phyloP scores from a whole-genome alignment of 64 coral and sea anemone species.

The Exaiptasia diaphana region DNA sequence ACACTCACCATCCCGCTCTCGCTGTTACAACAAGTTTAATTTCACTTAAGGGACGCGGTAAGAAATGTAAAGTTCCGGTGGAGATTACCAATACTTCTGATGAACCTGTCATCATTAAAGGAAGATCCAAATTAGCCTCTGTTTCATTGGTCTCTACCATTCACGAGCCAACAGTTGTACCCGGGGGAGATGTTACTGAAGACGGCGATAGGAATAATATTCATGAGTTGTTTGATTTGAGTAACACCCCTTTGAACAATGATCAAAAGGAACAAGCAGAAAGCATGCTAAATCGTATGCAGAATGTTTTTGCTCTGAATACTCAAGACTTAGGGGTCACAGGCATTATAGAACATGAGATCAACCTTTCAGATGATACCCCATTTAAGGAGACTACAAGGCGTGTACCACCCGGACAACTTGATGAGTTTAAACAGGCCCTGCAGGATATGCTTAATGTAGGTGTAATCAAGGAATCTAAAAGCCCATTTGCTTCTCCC shows the following conservation, averaged over 20 bases:
- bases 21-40: slow-evolving; percentile 17
- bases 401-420: slow-evolving; percentile 36
- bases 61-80: slow-evolving; percentile 11
- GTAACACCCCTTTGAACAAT: slow-evolving; percentile 21
- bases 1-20: not conserved
- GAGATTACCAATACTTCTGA: slow-evolving; percentile 26
- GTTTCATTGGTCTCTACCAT: slow-evolving; percentile 11
- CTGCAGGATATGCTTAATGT: slow-evolving; percentile 24
- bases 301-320: slow-evolving; percentile 3
- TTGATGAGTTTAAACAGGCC: slow-evolving; percentile 34
- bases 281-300: slow-evolving; percentile 26
- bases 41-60: not conserved
- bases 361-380: slow-evolving; percentile 13
- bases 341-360: slow-evolving; percentile 37
- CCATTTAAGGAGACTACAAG: slow-evolving; percentile 40
- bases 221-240: slow-evolving; percentile 19
- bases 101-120: slow-evolving; percentile 3
- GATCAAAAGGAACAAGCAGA: slow-evolving; percentile 26
- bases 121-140: slow-evolving; percentile 11
- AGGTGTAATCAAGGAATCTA: slow-evolving; percentile 39
- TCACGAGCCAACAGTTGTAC: not conserved
- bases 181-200: not conserved
- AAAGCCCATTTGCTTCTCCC: slow-evolving; percentile 24
- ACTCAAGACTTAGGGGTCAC: slow-evolving; percentile 23
- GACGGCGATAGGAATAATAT: not conserved